These are phyloP conservation scores for Eudasyphora cyanicolor DNA, from an alignment of 2,888 invertebrate species.

Conservation along the genomic window DNA sequence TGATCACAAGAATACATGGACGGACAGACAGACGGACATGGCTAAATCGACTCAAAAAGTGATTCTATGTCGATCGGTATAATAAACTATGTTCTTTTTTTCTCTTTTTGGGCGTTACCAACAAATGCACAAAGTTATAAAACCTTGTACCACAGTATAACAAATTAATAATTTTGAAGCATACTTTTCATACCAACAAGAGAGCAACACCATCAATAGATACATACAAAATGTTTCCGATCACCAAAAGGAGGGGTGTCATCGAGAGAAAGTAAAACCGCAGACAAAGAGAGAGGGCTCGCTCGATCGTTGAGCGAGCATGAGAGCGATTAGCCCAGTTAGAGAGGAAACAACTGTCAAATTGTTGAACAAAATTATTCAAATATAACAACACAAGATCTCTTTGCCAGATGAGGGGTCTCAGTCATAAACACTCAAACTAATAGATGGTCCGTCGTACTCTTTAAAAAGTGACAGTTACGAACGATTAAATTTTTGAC, in stretches of 20 bases:
- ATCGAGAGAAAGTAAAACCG: not conserved
- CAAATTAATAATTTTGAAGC: too few species aligned
- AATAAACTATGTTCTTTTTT: too few species aligned
- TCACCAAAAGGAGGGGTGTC: not conserved
- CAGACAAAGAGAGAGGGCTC: not conserved
- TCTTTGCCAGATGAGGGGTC: conserved; percentile 45
- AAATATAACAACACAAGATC: conserved; percentile 28
- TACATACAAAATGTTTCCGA: not conserved
- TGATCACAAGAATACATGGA: too few species aligned
- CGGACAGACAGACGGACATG: too few species aligned
- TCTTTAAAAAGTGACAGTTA: too few species aligned
- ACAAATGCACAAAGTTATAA: too few species aligned
- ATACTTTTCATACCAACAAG: conserved; percentile 3
- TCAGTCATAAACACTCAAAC: too few species aligned
- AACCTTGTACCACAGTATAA: not conserved
- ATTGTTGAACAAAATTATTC: not conserved
- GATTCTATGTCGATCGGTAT: too few species aligned
- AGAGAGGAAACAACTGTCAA: not conserved
- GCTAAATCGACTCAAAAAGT: too few species aligned
- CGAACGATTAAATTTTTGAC: too few species aligned
- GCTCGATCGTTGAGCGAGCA: not conserved
- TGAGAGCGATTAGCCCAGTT: not conserved
- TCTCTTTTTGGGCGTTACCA: too few species aligned
- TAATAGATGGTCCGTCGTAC: too few species aligned
- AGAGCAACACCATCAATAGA: not conserved